phyloP scores from a whole-genome alignment of 2,797 vertebrate genomes.

The Vultur gryphus region DNA sequence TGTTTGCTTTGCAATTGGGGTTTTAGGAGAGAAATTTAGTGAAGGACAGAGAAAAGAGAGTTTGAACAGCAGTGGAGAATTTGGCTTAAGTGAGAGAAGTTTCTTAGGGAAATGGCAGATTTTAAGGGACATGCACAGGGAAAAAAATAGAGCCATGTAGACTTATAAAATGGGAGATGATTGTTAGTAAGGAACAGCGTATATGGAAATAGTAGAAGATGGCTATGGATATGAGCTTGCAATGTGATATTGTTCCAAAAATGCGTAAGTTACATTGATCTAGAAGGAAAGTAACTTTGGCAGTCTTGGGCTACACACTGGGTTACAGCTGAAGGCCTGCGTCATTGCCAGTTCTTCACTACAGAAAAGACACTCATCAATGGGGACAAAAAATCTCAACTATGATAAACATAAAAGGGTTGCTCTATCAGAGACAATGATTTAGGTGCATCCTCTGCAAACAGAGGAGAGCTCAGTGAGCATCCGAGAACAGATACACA shows the following conservation, averaged over 20 bases:
- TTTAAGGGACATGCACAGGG: not conserved
- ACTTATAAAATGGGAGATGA: not conserved
- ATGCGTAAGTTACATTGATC: not conserved
- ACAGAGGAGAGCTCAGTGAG: not conserved
- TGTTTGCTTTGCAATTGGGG: not conserved
- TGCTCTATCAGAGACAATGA: not conserved
- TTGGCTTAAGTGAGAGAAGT: not conserved
- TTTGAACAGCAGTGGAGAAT: not conserved
- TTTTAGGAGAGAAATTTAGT: not conserved
- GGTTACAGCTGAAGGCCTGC: not conserved
- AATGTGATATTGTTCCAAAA: conserved; percentile 52
- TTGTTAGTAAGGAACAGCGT: not conserved
- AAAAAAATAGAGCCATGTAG: not conserved
- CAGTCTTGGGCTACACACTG: not conserved
- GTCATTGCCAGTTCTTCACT: not conserved
- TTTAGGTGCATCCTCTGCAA: not conserved
- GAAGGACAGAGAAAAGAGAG: not conserved
- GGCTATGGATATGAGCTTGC: not conserved
- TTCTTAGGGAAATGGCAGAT: not conserved
- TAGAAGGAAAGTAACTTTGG: not conserved
- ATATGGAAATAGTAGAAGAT: not conserved
- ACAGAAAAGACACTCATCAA: not conserved
- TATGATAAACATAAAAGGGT: not conserved
- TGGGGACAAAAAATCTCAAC: not conserved
- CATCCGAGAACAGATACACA: not conserved